phyloP scores from a whole-genome alignment of 2,797 vertebrate species.

The Pelodytes ibericus region DNA sequence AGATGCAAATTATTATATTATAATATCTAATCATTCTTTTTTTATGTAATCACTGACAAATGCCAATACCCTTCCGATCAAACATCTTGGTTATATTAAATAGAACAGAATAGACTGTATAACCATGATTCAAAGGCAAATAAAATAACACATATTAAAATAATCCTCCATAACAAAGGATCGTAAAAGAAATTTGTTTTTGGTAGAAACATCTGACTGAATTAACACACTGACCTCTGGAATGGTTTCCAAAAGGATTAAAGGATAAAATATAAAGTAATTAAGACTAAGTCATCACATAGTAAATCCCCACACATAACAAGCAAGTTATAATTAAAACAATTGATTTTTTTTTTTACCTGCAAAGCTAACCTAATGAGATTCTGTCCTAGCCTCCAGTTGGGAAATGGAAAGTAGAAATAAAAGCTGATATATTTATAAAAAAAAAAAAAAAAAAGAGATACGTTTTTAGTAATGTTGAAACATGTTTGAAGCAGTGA shows the following conservation, averaged over 20 bases:
- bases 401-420: constrained; percentile 71
- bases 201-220: not conserved
- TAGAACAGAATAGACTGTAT: too few relatives aligned
- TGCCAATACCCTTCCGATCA: too few relatives aligned
- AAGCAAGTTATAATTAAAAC: not conserved
- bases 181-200: not conserved
- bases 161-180: not conserved
- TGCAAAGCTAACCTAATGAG: constrained; percentile 75
- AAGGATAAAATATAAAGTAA: not conserved
- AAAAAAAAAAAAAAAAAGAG: constrained; percentile 65
- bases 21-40: too few relatives aligned
- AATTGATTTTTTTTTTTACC: constrained; percentile 70
- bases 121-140: too few relatives aligned
- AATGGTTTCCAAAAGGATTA: not conserved
- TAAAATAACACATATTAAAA: too few relatives aligned
- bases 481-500: constrained; percentile 69
- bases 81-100: too few relatives aligned
- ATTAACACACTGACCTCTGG: not conserved
- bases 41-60: too few relatives aligned
- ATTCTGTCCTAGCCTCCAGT: constrained; percentile 73
- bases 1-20: too few relatives aligned
- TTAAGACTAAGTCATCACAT: not conserved
- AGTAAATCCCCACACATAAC: not conserved
- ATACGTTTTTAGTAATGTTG: constrained; percentile 67
- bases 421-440: constrained; percentile 68